These are phyloP conservation scores for Pomatostomus ruficeps DNA, from an alignment of 2,113 vertebrate species.

Conservation along the genomic window DNA sequence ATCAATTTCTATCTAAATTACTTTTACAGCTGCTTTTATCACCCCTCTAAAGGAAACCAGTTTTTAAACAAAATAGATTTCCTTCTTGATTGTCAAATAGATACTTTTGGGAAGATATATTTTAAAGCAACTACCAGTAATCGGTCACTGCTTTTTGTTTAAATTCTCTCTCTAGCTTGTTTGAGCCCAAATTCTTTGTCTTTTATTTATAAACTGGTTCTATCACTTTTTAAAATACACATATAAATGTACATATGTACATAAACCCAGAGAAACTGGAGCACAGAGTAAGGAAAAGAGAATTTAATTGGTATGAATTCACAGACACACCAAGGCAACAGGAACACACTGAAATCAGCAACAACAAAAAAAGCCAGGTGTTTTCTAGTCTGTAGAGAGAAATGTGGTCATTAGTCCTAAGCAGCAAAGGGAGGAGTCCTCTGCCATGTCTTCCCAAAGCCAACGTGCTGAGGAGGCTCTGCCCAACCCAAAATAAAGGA, in stretches of 20 bases:
- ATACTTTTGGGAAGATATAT: background rate
- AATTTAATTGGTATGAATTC: background rate
- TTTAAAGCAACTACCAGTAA: background rate
- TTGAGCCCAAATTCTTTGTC: background rate
- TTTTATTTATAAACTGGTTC: background rate
- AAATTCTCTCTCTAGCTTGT: background rate
- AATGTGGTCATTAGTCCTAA: background rate
- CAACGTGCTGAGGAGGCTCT: background rate
- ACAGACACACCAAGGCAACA: background rate
- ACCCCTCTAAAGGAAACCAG: background rate
- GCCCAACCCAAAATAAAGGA: background rate
- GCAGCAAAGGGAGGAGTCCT: background rate
- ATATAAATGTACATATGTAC: background rate
- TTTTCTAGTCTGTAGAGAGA: background rate
- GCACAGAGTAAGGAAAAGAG: background rate
- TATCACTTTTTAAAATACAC: background rate
- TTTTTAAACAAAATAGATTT: background rate
- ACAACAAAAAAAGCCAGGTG: background rate
- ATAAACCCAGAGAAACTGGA: background rate
- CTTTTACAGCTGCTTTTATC: background rate
- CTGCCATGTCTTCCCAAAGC: background rate
- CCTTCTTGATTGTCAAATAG: background rate
- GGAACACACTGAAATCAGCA: background rate
- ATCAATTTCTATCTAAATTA: background rate
- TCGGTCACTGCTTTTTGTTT: background rate